A percentile compares a stretch with the other conserved stretches of the same genome.
These are phyloP conservation scores for Torymus auratus DNA, from an alignment of 2,888 invertebrate species.

Conservation along the genomic window DNA sequence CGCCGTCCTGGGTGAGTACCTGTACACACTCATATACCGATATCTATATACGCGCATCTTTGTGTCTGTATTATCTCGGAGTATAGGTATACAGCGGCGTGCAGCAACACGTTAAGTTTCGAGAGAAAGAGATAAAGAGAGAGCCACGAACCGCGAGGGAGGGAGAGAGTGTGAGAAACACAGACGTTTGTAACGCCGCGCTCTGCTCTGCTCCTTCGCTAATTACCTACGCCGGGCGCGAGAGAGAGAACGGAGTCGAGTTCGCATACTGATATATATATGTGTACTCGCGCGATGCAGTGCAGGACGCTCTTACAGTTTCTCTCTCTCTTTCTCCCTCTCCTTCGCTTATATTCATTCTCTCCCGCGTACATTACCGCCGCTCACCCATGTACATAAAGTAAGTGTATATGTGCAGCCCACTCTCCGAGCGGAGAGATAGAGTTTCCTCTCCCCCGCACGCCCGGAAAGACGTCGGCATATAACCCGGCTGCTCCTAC, in stretches of 20 bases:
- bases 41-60: too few relatives aligned
- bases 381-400: too few relatives aligned
- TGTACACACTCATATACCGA: too few relatives aligned
- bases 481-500: too few relatives aligned
- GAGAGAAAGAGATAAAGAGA: neutral
- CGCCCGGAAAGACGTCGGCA: too few relatives aligned
- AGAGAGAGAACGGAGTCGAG: too few relatives aligned
- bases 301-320: slow-evolving; percentile 6
- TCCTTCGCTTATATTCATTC: neutral
- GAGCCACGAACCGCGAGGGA: neutral
- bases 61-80: too few relatives aligned
- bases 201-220: slow-evolving; percentile 1
- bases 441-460: too few relatives aligned
- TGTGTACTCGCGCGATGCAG: neutral
- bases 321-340: neutral
- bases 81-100: too few relatives aligned
- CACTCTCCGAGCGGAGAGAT: too few relatives aligned
- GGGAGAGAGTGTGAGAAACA: slow-evolving; percentile 1
- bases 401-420: neutral
- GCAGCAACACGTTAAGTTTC: neutral
- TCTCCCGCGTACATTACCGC: neutral
- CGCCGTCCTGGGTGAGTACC: slow-evolving; percentile 16
- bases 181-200: slow-evolving; percentile 2
- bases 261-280: too few relatives aligned
- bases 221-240: neutral